Base-by-base conservation (phyloP, 2,797 vertebrate genomes). In the Acanthurus tractus region DNA sequence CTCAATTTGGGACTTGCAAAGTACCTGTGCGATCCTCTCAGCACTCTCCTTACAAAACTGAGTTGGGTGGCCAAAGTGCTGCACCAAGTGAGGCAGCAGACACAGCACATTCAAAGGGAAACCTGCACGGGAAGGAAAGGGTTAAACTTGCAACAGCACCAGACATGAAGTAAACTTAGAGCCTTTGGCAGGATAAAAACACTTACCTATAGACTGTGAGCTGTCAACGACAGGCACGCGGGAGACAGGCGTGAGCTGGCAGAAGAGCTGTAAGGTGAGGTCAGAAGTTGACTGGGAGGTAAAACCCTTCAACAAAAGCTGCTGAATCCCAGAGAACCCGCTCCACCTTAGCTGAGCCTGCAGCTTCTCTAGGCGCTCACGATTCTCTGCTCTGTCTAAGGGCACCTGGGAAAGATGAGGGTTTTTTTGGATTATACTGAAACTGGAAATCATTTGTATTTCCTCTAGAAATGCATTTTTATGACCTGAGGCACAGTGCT, bases 41-140 rank as follows among this genome's bases (percentile, higher is more conserved):
- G 98, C 98, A 57, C 97, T 95, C 79, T 99, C 98, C 93, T 99
- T 99, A 90, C 98, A 99, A 91, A 99, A 99, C 92, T 97, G 98
- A 58, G 95, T 97, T n/a, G 98, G 98, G 61, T 94, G 95, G 63
- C 98, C 97, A 85, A 99, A 99, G 92, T 99, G 97, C 78, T 98
- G 98, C 87, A 99, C 97, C 89, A 99, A 94, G 89, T 99, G 98
- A 73, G 98, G 98, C 89, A 99, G 95, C 72, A 99, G 95, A 93
- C 98, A 99, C 76, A 99, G 92, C 76, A 99, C 96, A 42, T 99
- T 99, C 86, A 99, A 90, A 62, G 98, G 98, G 90, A 99, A 99
- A 34, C 98, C 98, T 99, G 59, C 36, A 76, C 5, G 65, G 25
- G 78, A 22, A 84, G 7, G 63, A 38, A 2, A 79, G 29, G 9